phyloP scores from a whole-genome alignment of 2,797 vertebrate species.

The Hybognathus amarus region DNA sequence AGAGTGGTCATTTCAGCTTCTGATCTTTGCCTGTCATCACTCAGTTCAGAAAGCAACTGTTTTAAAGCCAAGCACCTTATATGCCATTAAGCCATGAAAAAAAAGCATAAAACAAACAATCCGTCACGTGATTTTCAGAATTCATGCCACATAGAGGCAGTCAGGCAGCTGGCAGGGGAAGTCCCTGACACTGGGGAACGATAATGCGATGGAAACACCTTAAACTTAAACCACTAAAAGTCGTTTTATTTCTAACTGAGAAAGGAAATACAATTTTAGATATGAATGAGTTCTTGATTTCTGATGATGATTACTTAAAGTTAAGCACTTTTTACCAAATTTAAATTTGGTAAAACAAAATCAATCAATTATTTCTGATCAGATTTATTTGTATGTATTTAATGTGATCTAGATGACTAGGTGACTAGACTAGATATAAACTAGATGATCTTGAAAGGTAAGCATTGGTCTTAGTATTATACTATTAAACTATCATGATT shows the following conservation, averaged over 20 bases:
- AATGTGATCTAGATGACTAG: no score
- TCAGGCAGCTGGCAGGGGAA: slow-evolving; percentile 7
- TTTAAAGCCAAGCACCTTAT: no score
- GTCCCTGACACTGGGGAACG: not conserved
- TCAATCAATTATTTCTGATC: not conserved
- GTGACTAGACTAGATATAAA: no score
- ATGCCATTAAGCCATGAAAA: not conserved
- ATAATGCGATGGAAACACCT: not conserved
- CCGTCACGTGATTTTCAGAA: slow-evolving; percentile 31
- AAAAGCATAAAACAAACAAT: no score
- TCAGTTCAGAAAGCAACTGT: not conserved
- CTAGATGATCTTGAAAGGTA: not conserved
- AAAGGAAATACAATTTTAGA: not conserved
- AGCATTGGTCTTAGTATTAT: not conserved
- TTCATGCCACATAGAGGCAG: not conserved
- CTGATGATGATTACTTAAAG: no score
- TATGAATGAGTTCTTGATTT: not conserved
- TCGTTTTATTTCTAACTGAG: no score
- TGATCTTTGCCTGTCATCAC: not conserved
- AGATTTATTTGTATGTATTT: not conserved
- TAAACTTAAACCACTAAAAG: not conserved
- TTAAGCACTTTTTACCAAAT: no score
- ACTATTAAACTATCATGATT: not conserved
- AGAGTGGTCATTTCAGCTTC: not conserved
- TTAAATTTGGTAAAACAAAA: no score